A percentile compares a stretch with the other conserved stretches of the same genome.
Evolutionary conservation across 2,113 vertebrate genomes (phyloP).

Genomic region (Podiceps cristatus): DNA sequence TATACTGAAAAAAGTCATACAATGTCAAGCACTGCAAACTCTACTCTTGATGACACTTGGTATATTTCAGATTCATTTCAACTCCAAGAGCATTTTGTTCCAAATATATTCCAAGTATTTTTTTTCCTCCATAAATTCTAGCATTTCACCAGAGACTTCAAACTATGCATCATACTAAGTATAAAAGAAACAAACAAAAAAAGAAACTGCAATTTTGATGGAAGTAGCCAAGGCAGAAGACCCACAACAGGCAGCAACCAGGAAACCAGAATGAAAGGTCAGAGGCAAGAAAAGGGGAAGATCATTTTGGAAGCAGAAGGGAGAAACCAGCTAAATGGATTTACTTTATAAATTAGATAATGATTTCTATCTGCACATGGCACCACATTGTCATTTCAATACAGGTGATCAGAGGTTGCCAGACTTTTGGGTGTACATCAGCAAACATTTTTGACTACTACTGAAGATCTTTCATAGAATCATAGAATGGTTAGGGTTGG

Average conservation of each 20-base stretch:
- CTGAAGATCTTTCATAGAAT: neutral
- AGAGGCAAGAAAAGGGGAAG: neutral
- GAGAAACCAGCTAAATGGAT: neutral
- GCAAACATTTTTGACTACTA: neutral
- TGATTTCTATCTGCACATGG: fast-evolving
- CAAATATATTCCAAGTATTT: neutral
- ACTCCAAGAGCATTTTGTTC: neutral
- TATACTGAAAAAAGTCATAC: neutral
- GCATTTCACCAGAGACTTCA: neutral
- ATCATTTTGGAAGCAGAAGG: neutral
- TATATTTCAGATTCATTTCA: neutral
- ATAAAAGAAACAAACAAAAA: neutral
- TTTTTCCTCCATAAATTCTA: neutral
- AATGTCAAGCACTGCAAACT: neutral
- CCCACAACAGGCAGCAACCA: neutral
- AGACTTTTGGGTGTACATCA: neutral
- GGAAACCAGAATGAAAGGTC: neutral
- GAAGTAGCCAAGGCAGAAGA: neutral
- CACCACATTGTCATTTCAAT: neutral
- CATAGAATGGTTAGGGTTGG: neutral
- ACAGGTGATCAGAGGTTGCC: neutral
- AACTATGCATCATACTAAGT: neutral
- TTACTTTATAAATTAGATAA: neutral
- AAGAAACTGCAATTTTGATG: neutral
- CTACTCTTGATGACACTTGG: neutral